Conservation (phyloP, 2,113 vertebrate genomes). For the Epinephelus moara region DNA sequence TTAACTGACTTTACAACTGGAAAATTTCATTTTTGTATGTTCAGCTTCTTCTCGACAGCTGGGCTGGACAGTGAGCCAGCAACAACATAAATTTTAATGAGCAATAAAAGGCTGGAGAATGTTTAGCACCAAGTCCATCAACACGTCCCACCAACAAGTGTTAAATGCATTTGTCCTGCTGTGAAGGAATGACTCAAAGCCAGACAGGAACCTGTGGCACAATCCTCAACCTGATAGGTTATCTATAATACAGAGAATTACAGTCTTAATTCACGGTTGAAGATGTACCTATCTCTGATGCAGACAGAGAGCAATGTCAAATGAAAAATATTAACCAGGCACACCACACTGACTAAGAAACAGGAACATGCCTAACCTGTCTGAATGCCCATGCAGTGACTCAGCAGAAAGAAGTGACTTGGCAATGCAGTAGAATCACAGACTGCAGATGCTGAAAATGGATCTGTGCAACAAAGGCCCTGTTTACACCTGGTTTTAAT, state of each 20-base stretch:
- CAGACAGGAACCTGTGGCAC: not conserved
- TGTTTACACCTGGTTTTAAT: not conserved
- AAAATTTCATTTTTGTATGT: not conserved
- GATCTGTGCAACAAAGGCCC: not conserved
- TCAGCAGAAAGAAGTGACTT: not conserved
- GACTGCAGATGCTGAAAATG: not conserved
- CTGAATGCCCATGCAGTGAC: not conserved
- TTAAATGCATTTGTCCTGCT: not conserved
- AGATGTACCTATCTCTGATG: conserved; percentile 11
- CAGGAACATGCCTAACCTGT: conserved; percentile 4
- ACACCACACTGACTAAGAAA: not conserved
- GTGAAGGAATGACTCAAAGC: not conserved
- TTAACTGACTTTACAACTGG: not conserved
- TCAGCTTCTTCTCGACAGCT: not conserved
- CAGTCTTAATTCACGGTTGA: not conserved
- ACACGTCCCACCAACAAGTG: not conserved
- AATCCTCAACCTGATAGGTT: not conserved
- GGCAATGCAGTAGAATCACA: not conserved
- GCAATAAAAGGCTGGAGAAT: not conserved
- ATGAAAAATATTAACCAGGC: not conserved
- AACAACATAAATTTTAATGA: not conserved
- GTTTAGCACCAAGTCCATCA: not conserved
- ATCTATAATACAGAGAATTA: not conserved
- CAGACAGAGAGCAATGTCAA: not conserved
- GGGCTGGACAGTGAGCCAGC: not conserved